Conservation (phyloP, 2,113 vertebrate species). For the Antechinus flavipes region DNA sequence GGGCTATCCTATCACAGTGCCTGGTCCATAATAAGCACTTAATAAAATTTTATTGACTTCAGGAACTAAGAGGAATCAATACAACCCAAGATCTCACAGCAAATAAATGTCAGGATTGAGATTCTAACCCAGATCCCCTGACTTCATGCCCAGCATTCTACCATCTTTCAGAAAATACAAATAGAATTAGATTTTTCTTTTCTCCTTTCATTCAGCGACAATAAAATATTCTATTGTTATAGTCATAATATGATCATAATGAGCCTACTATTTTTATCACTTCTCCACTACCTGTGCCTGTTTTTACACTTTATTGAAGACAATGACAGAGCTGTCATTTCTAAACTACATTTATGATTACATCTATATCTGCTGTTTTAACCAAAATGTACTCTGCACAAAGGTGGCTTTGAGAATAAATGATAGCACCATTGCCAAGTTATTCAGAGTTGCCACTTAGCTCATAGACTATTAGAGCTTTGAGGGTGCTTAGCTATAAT, state of each 20-base stretch:
- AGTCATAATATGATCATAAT: slow-evolving; percentile 67
- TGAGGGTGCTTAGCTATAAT: neutral
- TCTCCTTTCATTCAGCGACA: slow-evolving; percentile 75
- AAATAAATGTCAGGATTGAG: neutral
- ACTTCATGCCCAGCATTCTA: neutral
- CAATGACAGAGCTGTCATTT: slow-evolving; percentile 56
- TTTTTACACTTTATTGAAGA: slow-evolving; percentile 65
- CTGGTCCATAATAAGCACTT: neutral
- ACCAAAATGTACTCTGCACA: slow-evolving; percentile 30
- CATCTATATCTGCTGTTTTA: slow-evolving; percentile 47
- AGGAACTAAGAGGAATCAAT: neutral
- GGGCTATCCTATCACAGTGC: neutral
- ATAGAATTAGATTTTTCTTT: slow-evolving; percentile 79
- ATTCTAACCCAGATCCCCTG: neutral
- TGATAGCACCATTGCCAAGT: neutral
- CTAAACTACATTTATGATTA: slow-evolving; percentile 60
- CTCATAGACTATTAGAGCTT: neutral
- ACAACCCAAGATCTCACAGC: neutral
- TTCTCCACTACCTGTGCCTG: slow-evolving; percentile 54
- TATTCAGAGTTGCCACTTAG: neutral
- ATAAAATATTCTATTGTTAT: slow-evolving; percentile 69
- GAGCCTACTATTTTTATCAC: slow-evolving; percentile 77
- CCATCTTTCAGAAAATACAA: slow-evolving; percentile 76
- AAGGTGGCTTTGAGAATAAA: neutral
- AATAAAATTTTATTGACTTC: neutral